phyloP scores from a whole-genome alignment of 2,888 invertebrate genomes.

The Athripsodes cinereus region DNA sequence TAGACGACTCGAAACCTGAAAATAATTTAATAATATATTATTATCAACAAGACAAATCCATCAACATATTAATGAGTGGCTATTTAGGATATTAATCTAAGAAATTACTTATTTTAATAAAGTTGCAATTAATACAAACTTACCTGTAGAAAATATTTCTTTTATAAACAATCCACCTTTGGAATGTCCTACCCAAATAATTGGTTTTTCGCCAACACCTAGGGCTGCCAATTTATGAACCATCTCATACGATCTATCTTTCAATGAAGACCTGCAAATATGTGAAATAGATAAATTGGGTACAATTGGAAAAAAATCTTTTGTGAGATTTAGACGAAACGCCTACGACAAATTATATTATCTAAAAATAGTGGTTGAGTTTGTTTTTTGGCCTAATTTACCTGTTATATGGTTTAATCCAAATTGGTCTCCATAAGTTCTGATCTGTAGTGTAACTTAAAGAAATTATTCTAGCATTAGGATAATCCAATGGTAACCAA shows the following conservation, averaged over 20 bases:
- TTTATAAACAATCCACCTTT: slow-evolving; percentile 86
- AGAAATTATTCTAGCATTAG: slow-evolving; percentile 69
- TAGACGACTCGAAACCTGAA: slow-evolving; percentile 14
- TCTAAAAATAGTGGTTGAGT: no score
- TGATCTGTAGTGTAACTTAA: slow-evolving; percentile 78
- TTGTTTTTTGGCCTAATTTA: no score
- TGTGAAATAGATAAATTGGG: neutral
- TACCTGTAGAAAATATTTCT: slow-evolving; percentile 70
- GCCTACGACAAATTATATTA: no score
- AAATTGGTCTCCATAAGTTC: slow-evolving; percentile 68
- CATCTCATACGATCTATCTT: slow-evolving; percentile 67
- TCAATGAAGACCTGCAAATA: slow-evolving; percentile 52
- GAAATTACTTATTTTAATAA: neutral
- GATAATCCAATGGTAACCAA: slow-evolving; percentile 76
- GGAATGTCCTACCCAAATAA: slow-evolving; percentile 80
- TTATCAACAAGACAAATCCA: neutral
- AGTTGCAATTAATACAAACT: neutral
- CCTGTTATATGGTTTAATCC: slow-evolving; percentile 62
- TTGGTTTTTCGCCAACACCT: slow-evolving; percentile 67
- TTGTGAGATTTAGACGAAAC: no score
- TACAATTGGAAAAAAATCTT: neutral
- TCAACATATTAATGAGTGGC: neutral
- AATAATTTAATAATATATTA: slow-evolving; percentile 1
- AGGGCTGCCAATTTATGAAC: slow-evolving; percentile 57
- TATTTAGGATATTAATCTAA: neutral